phyloP scores from a whole-genome alignment of 2,797 vertebrate genomes.

The Labeo calbasu region DNA sequence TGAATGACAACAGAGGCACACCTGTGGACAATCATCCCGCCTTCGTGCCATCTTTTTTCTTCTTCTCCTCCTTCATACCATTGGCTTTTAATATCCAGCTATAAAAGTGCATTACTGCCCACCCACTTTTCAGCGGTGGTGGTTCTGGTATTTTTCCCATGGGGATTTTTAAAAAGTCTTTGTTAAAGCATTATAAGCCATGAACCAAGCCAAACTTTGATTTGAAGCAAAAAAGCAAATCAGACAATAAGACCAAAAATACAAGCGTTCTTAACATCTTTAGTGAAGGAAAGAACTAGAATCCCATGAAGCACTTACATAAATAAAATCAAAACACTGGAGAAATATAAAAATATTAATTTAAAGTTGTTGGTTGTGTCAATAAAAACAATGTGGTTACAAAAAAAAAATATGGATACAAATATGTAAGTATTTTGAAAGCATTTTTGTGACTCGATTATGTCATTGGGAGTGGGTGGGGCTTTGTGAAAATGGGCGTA shows the following conservation, averaged over 20 bases:
- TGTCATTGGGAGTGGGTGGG: too few species aligned
- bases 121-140: not conserved
- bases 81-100: not conserved
- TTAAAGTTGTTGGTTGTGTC: not conserved
- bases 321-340: not conserved
- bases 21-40: slow-evolving; percentile 35
- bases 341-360: not conserved
- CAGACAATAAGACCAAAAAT: not conserved
- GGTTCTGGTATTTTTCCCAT: not conserved
- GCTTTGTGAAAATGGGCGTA: not conserved
- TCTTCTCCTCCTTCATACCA: slow-evolving; percentile 1
- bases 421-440: too few species aligned
- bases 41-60: not conserved
- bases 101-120: not conserved
- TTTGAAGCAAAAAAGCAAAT: not conserved
- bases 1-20: slow-evolving; percentile 38
- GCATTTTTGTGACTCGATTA: too few species aligned
- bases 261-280: not conserved
- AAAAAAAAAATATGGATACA: too few species aligned
- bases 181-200: not conserved
- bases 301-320: not conserved
- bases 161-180: not conserved
- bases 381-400: not conserved
- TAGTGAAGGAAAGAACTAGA: not conserved
- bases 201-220: not conserved